Evolutionary conservation across 2,888 invertebrate species (phyloP), one percentile per base, ranked within the genome.

Genomic region (Trachelus tabidus): DNA sequence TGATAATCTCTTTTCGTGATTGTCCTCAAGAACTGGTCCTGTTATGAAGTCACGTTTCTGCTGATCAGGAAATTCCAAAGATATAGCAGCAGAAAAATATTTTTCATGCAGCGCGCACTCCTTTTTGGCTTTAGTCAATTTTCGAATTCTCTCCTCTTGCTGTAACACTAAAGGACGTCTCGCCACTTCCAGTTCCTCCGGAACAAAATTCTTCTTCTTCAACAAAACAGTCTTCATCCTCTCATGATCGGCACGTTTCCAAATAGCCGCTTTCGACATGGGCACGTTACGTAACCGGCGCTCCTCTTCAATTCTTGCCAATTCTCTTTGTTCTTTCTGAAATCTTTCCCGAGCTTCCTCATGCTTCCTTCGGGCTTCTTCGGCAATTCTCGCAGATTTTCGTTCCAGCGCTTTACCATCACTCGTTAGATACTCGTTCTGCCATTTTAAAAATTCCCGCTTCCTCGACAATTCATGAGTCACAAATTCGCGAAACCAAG

Each of bases 221-320:
- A 95, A 89, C 85, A 96, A 92, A 84, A 94, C 92, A 87, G 92
- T 87, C 90, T 94, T 93, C 85, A 96, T 94, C 1, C 95, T 92
- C 79, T 94, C 94, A 35, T 94, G 92, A 85, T 95, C 94, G 75
- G 94, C 93, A 81, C 92, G 92, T 82, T 94, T 93, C 93, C 94
- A 94, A 83, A 94, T 93, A 80, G 93, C 93, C 85, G 85, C 82
- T 68, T 87, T 89, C 0, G 89, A 85, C 56, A 83, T 82, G 0
- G 83, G 82, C 1, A 81, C 75, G 4, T 74, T 80, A 6, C 79
- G 79, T 6, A 81, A 79, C 68, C 76, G 83, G 73, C 79, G 83
- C 76, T 85, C 83, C 69, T 80, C 85, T 71, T 85, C 86, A 93
- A 87, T 81, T 88, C 85, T 86, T 73, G 84, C 81, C 12, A 85